These are phyloP conservation scores for Heliconius himera DNA, from an alignment of 1,140 invertebrate genomes.

Conservation along the genomic window DNA sequence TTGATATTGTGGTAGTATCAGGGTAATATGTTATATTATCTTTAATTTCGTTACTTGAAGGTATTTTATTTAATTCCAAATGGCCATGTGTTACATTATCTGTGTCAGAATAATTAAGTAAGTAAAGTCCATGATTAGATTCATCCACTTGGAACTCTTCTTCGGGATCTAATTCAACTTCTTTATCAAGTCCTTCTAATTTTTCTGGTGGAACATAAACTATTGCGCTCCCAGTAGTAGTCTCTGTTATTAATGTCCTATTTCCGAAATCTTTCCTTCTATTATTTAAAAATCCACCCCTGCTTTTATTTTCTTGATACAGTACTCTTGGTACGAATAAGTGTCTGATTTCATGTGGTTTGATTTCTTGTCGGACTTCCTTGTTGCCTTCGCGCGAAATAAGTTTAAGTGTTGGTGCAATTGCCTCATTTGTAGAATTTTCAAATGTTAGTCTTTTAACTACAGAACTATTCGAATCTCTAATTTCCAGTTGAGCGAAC, in stretches of 20 bases:
- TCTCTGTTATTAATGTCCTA: slow-evolving; percentile 53
- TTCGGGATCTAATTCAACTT: slow-evolving; percentile 75
- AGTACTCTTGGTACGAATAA: slow-evolving; percentile 66
- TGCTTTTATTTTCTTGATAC: slow-evolving; percentile 71
- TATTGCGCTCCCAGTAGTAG: slow-evolving; percentile 58
- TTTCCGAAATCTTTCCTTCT: slow-evolving; percentile 65
- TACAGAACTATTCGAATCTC: slow-evolving; percentile 68
- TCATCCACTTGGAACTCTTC: slow-evolving; percentile 81
- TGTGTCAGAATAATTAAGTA: slow-evolving; percentile 76
- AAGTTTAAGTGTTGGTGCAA: slow-evolving; percentile 59
- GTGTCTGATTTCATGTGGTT: slow-evolving; percentile 74
- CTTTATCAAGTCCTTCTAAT: slow-evolving; percentile 72
- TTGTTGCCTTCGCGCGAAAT: slow-evolving; percentile 64
- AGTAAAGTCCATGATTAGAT: slow-evolving; percentile 78
- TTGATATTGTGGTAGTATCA: slow-evolving; percentile 47
- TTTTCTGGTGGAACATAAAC: slow-evolving; percentile 74
- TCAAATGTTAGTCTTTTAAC: slow-evolving; percentile 74
- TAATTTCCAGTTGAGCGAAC: slow-evolving; percentile 75
- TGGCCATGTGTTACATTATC: slow-evolving; percentile 64
- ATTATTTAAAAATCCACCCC: slow-evolving; percentile 72
- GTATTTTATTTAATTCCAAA: slow-evolving; percentile 56
- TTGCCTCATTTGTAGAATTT: slow-evolving; percentile 65
- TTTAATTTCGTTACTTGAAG: slow-evolving; percentile 55
- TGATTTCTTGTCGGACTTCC: slow-evolving; percentile 68
- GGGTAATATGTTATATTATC: slow-evolving; percentile 51